Conservation (phyloP, 2,888 invertebrate genomes). For the Chaetoderma sp. region DNA sequence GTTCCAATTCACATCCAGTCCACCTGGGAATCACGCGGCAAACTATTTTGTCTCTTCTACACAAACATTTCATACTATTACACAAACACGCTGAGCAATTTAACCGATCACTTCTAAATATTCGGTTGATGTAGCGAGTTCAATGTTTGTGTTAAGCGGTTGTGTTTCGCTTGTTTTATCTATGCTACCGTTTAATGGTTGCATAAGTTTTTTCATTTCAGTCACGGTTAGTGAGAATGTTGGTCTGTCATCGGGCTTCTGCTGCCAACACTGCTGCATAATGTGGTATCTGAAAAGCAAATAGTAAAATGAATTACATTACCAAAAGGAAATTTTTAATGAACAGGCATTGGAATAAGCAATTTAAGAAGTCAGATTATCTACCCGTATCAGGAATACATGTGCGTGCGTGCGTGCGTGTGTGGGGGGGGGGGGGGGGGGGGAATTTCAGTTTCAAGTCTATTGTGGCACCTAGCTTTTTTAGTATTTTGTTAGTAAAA, state of each 20-base stretch:
- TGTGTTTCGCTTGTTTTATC: constrained; percentile 43
- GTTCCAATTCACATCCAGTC: no score
- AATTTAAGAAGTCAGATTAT: background rate
- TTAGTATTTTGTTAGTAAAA: no score
- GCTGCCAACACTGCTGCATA: constrained; percentile 61
- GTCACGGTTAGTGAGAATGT: constrained; percentile 54
- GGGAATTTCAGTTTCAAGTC: background rate
- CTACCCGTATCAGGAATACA: no score
- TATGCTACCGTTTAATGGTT: constrained; percentile 32
- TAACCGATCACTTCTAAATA: constrained; percentile 46
- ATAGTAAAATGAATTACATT: background rate
- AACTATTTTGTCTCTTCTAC: no score
- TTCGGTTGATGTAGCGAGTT: constrained; percentile 46
- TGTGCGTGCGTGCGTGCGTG: no score
- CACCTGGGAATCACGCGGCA: no score
- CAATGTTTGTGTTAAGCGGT: constrained; percentile 48
- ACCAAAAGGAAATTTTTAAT: background rate
- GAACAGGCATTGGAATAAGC: background rate
- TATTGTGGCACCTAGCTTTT: no score
- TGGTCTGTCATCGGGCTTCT: constrained; percentile 52
- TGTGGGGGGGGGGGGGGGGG: no score
- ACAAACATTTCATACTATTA: no score
- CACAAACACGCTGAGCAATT: no score
- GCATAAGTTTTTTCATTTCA: constrained; percentile 44
- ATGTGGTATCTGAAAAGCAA: constrained; percentile 49